Evolutionary conservation across 2,113 vertebrate genomes (phyloP), one percentile per base, ranked within the genome.

Genomic region (Lates calcarifer): DNA sequence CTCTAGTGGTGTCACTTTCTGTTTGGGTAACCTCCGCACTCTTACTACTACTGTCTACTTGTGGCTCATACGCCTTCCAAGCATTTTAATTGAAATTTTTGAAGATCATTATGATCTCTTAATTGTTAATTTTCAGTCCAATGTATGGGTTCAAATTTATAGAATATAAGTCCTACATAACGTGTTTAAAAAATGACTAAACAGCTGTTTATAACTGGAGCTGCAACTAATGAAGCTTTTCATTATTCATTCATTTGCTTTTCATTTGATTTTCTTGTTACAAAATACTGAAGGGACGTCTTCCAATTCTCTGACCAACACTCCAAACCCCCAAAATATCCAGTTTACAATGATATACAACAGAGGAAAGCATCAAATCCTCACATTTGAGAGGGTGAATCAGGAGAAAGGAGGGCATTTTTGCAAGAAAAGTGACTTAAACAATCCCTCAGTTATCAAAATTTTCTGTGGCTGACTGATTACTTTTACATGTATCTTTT

Each of bases 1-100:
- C 49, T 80, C 22, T 11, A 28, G 66, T 39, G 55, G 64, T 77
- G 77, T 88, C 62, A 14, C 28, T 76, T 80, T 82, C 81, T 83
- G 67, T 85, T 86, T 82, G 57, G 47, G 56, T 77, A 70, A 84
- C 78, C 81, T 12, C 29, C 14, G 4, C 33, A 26, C 9, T 39
- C 12, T 77, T 74, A 33, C 29, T 18, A 22, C 43, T 51, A 37
- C 66, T 49, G 65, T 76, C 73, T 22, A 3, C 43, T 64, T 6
- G 10, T 78, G 20, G 31, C 47, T 74, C 17, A 18, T 12, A n/a
- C 15, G 1, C 35, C 67, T 72, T 76, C 17, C 4, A 61, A 60
- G 22, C 2, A 20, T 45, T 58, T 68, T 9, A 64, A 8, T 12
- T 20, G 14, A 3, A 3, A 28, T 45, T 51, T 72, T 3, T 13